These are phyloP conservation scores for Platynereis dumerilii DNA, from an alignment of 2,888 invertebrate genomes.

Conservation along the genomic window DNA sequence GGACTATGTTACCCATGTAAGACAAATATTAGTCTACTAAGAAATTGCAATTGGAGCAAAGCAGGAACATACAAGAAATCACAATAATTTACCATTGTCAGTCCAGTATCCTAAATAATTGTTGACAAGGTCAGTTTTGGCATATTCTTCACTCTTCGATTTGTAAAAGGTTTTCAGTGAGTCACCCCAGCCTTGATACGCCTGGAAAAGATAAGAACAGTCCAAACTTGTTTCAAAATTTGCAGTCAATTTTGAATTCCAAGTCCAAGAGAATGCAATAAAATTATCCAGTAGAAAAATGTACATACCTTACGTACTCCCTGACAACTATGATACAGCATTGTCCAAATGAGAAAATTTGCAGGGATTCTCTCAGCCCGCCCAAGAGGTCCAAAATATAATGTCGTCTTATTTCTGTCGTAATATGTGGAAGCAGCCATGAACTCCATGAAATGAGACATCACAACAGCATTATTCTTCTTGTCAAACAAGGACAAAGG, in stretches of 20 bases:
- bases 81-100: conserved; percentile 37
- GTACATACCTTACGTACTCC: conserved; percentile 25
- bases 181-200: conserved; percentile 44
- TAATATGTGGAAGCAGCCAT: conserved; percentile 29
- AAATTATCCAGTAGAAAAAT: no score
- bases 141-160: conserved; percentile 28
- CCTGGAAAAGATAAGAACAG: conserved; percentile 32
- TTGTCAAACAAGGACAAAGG: conserved; percentile 23
- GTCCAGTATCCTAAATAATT: conserved; percentile 52
- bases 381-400: conserved; percentile 26
- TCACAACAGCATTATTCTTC: conserved; percentile 5
- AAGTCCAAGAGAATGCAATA: no score
- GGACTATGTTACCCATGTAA: no score
- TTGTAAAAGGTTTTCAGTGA: conserved; percentile 41
- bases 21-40: no score
- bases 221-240: background rate
- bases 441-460: conserved; percentile 33
- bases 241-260: no score
- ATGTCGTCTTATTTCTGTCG: background rate
- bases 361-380: conserved; percentile 18
- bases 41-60: no score
- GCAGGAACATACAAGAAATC: no score
- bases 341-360: conserved; percentile 11
- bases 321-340: conserved; percentile 13
- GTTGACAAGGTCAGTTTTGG: conserved; percentile 39